Conservation (phyloP, 2,888 invertebrate genomes). For the Auanema freiburgensis region DNA sequence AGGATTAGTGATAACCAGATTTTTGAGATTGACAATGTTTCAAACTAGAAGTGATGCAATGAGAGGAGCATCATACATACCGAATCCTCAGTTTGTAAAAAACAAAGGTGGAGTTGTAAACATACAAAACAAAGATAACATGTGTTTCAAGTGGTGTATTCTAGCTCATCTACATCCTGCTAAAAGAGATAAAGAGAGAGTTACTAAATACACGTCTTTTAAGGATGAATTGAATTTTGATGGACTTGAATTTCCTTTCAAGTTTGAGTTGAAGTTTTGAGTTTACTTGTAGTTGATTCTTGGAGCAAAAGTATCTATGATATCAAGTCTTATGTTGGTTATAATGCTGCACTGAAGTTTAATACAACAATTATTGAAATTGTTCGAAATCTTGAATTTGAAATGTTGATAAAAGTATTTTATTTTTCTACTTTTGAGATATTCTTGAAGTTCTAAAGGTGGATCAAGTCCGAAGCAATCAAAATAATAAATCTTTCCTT, state of each 20-base stretch:
- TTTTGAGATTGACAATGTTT: slow-evolving; percentile 17
- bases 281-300: too few species aligned
- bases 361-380: slow-evolving; percentile 29
- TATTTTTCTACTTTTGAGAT: too few species aligned
- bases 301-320: slow-evolving; percentile 17
- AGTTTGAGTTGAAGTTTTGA: too few species aligned
- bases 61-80: slow-evolving; percentile 19
- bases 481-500: too few species aligned
- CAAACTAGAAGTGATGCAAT: slow-evolving; percentile 18
- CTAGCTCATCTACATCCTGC: slow-evolving; percentile 20
- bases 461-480: too few species aligned
- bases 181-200: slow-evolving; percentile 13
- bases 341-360: slow-evolving; percentile 24
- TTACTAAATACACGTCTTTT: too few species aligned
- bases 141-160: slow-evolving; percentile 21
- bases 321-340: slow-evolving; percentile 22
- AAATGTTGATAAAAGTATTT: too few species aligned
- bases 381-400: slow-evolving; percentile 12
- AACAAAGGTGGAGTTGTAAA: slow-evolving; percentile 15
- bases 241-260: too few species aligned
- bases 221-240: too few species aligned
- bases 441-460: too few species aligned
- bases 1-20: slow-evolving; percentile 18
- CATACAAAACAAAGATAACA: slow-evolving; percentile 18
- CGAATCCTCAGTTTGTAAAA: slow-evolving; percentile 16